Evolutionary conservation across 2,797 vertebrate genomes (phyloP), one percentile per base, ranked within the genome.

Genomic region (Syngnathus acus): DNA sequence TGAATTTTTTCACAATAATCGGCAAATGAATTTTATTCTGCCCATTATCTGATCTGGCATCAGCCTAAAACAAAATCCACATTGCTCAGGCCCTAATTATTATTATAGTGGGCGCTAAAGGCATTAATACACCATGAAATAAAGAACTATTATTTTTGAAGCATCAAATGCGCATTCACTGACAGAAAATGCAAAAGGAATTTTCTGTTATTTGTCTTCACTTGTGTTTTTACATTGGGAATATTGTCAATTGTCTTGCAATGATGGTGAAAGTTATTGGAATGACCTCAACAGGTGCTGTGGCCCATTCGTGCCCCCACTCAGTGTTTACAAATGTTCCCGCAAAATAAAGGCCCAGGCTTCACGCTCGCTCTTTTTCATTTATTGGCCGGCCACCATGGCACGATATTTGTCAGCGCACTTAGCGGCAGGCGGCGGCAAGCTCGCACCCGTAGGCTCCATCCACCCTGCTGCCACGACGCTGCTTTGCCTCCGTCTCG

Each of bases 361-460:
- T 74, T 37, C 63, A 48, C 50, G 13, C 72, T 82, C 78, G 77
- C 14, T 50, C 77, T 77, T 86, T 57, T 26, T 51, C 76, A 87
- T 86, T 76, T 13, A 64, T 64, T 90, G 88, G 86, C 86, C 65
- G 48, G 32, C 72, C 69, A 85, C 89, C 89, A 90, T 65, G 40
- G 70, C 86, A 85, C 79, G 70, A 72, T 83, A 81, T 83, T 84
- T 75, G 68, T 89, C 87, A 82, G 80, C 72, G 82, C 88, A 90
- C 89, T 92, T 90, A 90, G 74, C 78, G 72, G 72, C 77, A 81
- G 82, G 76, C 78, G 63, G 72, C 76, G 80, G 79, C 69, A 76
- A 66, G 75, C 58, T 76, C 78, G 76, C 77, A 72, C 76, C 75
- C 70, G n/a, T 74, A n/a, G 59, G 62, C 72, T 71, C 79, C 68